Conservation (phyloP, 2,113 vertebrate genomes). For the Oplegnathus fasciatus region DNA sequence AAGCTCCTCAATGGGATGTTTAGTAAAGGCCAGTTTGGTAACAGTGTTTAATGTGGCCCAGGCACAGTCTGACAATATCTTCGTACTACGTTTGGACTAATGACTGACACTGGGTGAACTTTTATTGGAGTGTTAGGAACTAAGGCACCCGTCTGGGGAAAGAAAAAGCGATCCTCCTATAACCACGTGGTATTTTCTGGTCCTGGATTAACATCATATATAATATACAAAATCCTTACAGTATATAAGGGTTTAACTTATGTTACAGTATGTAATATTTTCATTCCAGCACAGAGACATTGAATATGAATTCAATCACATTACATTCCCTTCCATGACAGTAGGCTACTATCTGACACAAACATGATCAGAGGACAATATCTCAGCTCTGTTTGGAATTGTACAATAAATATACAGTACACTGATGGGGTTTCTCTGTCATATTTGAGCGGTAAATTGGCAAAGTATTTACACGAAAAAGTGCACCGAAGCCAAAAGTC, state of each 20-base stretch:
- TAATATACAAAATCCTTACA: conserved; percentile 66
- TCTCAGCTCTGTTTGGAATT: conserved; percentile 68
- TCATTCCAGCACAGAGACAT: conserved; percentile 69
- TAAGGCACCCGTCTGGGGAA: conserved; percentile 59
- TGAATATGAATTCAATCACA: conserved; percentile 60
- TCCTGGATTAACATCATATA: conserved; percentile 64
- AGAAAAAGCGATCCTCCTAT: conserved; percentile 31
- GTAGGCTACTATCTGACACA: conserved; percentile 65
- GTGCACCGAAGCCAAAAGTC: conserved; percentile 73
- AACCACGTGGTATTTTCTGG: conserved; percentile 51
- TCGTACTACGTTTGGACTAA: conserved; percentile 15
- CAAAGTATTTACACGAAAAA: conserved; percentile 76
- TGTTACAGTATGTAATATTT: conserved; percentile 73
- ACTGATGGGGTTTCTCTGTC: conserved; percentile 64
- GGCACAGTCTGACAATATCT: conserved; percentile 48
- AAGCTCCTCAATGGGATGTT: conserved; percentile 33
- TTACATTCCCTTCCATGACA: conserved; percentile 73
- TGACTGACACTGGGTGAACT: conserved; percentile 28
- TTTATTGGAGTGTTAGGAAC: conserved; percentile 25
- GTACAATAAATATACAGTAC: conserved; percentile 85
- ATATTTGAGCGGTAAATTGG: conserved; percentile 58
- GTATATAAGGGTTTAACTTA: conserved; percentile 65
- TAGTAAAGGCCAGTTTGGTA: conserved; percentile 50
- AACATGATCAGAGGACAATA: conserved; percentile 49
- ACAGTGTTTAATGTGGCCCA: conserved; percentile 35